Percentiles rank a stretch among this genome's conserved stretches.
These are phyloP conservation scores for Nephrotoma guestfalica DNA, from an alignment of 2,888 invertebrate species.

Conservation along the genomic window DNA sequence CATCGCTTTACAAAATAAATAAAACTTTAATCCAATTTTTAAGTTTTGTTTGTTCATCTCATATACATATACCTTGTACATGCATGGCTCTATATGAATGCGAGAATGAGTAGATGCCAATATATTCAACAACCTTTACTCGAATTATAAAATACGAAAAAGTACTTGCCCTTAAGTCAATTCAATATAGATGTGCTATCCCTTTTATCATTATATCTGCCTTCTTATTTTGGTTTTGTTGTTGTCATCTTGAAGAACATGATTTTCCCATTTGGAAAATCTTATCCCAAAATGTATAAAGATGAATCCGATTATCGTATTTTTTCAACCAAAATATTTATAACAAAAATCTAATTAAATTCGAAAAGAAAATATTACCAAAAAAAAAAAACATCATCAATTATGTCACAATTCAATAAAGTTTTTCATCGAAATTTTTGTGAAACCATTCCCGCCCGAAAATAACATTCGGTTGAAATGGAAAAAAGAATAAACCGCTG, in stretches of 20 bases:
- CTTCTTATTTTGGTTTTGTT: not conserved
- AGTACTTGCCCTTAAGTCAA: not conserved
- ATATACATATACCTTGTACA: not conserved
- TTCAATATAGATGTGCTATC: not conserved
- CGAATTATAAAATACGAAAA: not conserved
- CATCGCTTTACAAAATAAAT: not conserved
- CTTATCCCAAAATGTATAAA: not conserved
- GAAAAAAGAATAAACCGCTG: not conserved
- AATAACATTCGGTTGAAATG: not conserved
- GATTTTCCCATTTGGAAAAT: not conserved
- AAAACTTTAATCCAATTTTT: not conserved
- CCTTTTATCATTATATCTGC: not conserved
- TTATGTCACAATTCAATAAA: not conserved
- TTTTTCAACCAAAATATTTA: not conserved
- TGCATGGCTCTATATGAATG: not conserved
- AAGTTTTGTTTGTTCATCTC: not conserved
- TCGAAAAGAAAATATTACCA: not conserved
- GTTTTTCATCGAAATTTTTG: not conserved
- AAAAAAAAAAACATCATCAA: not conserved
- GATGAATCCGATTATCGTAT: not conserved
- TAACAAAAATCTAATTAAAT: not conserved
- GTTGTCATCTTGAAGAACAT: not conserved
- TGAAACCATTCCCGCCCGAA: not conserved
- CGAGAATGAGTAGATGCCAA: not conserved
- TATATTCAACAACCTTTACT: not conserved